phyloP scores from a whole-genome alignment of 2,888 invertebrate species.

The Diogma glabrata region DNA sequence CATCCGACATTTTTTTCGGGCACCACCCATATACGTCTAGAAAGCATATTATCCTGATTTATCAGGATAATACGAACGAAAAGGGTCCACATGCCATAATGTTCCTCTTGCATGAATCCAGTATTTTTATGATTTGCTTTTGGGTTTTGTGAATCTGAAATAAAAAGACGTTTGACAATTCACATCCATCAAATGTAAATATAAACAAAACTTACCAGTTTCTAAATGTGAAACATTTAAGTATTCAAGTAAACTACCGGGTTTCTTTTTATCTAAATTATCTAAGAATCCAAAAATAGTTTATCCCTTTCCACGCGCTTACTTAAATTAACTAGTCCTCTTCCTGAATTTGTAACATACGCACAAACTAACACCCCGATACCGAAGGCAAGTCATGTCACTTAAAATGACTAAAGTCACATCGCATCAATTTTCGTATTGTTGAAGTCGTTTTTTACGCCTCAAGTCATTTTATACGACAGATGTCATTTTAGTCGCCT shows the following conservation, averaged over 20 bases:
- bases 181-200: too few species aligned
- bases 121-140: slow-evolving; percentile 85
- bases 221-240: slow-evolving; percentile 95
- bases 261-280: slow-evolving; percentile 74
- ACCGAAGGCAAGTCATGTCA: too few species aligned
- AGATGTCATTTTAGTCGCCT: too few species aligned
- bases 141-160: slow-evolving; percentile 76
- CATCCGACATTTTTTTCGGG: slow-evolving; percentile 89
- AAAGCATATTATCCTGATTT: slow-evolving; percentile 76
- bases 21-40: slow-evolving; percentile 88
- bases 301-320: slow-evolving; percentile 86
- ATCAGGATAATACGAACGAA: slow-evolving; percentile 75
- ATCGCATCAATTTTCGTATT: too few species aligned
- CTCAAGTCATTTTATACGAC: too few species aligned
- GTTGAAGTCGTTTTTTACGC: too few species aligned
- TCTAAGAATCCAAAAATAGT: slow-evolving; percentile 65
- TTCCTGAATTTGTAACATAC: slow-evolving; percentile 93
- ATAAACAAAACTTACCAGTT: slow-evolving; percentile 52
- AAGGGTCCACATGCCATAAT: slow-evolving; percentile 88
- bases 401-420: too few species aligned
- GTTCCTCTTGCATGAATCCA: slow-evolving; percentile 91
- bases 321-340: slow-evolving; percentile 72
- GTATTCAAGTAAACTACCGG: slow-evolving; percentile 91
- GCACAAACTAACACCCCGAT: too few species aligned
- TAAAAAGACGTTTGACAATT: too few species aligned